These are phyloP conservation scores for Phyllotreta striolata DNA, from an alignment of 2,888 invertebrate species.

Conservation along the genomic window DNA sequence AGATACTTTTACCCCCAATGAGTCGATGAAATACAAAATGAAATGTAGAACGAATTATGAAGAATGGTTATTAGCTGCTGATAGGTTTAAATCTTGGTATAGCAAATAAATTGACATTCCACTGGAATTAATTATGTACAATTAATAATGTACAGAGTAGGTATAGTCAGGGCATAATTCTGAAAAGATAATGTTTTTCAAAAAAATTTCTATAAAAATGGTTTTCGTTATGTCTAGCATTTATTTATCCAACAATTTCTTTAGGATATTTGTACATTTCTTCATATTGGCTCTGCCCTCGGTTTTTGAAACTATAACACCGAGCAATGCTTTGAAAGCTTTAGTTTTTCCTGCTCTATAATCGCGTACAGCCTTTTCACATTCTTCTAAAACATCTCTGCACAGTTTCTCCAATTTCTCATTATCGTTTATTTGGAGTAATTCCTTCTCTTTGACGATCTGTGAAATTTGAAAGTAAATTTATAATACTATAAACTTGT, in stretches of 20 bases:
- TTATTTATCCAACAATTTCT: constrained; percentile 63
- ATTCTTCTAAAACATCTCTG: constrained; percentile 67
- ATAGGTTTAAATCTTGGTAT: constrained; percentile 69
- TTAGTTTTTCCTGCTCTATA: constrained; percentile 76
- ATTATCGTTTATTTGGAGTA: constrained; percentile 71
- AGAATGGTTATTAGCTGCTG: constrained; percentile 67
- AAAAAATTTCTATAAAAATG: too few relatives aligned
- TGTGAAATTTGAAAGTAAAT: constrained; percentile 42
- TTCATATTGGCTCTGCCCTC: constrained; percentile 74
- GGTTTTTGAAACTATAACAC: constrained; percentile 67
- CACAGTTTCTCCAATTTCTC: constrained; percentile 69
- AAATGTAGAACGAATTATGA: constrained; percentile 55
- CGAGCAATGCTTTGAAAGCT: constrained; percentile 71
- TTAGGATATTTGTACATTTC: constrained; percentile 66
- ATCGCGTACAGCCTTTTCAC: constrained; percentile 71
- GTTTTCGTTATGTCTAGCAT: neutral
- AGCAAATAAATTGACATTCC: constrained; percentile 9
- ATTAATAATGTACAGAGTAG: too few relatives aligned
- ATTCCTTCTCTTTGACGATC: constrained; percentile 71
- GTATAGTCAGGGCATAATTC: too few relatives aligned
- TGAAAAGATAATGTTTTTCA: too few relatives aligned
- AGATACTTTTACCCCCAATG: constrained; percentile 66
- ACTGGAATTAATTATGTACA: too few relatives aligned
- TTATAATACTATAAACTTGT: neutral
- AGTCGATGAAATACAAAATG: constrained; percentile 50